Conservation (phyloP, 2,797 vertebrate species). For the Acanthurus tractus region DNA sequence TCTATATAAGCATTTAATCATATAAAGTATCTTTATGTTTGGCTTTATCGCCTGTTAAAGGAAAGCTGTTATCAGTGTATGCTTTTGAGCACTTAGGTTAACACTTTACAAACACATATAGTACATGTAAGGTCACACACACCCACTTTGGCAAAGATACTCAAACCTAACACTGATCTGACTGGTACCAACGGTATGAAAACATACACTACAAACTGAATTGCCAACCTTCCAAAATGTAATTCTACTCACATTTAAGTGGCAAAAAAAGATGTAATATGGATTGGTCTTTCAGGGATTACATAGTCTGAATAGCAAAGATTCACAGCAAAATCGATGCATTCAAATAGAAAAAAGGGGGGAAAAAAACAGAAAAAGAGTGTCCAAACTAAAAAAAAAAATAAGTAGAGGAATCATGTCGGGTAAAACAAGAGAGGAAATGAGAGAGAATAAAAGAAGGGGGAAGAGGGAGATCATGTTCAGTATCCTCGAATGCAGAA, state of each 20-base stretch:
- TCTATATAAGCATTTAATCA: slow-evolving; percentile 22
- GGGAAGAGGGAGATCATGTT: slow-evolving; percentile 58
- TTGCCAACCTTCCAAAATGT: background rate
- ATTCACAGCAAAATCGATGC: slow-evolving; percentile 22
- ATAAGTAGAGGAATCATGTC: slow-evolving; percentile 20
- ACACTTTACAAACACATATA: slow-evolving; percentile 29
- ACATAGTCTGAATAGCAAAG: background rate
- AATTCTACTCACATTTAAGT: background rate
- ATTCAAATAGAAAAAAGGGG: slow-evolving; percentile 21
- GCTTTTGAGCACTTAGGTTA: slow-evolving; percentile 14
- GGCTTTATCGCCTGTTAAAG: slow-evolving; percentile 25
- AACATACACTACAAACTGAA: background rate
- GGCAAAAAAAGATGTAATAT: background rate
- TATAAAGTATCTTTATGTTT: slow-evolving; percentile 11
- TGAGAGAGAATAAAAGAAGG: slow-evolving; percentile 37
- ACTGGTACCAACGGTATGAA: background rate
- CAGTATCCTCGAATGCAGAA: slow-evolving; percentile 67
- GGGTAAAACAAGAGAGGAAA: slow-evolving; percentile 46
- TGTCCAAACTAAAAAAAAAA: slow-evolving; percentile 3
- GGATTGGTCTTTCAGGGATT: background rate
- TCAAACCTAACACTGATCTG: background rate
- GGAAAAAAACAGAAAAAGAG: background rate
- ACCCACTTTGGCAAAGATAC: background rate
- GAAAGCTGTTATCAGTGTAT: slow-evolving; percentile 13
- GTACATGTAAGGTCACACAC: slow-evolving; percentile 7